phyloP scores from a whole-genome alignment of 2,888 invertebrate species.

The Patella caerulea region DNA sequence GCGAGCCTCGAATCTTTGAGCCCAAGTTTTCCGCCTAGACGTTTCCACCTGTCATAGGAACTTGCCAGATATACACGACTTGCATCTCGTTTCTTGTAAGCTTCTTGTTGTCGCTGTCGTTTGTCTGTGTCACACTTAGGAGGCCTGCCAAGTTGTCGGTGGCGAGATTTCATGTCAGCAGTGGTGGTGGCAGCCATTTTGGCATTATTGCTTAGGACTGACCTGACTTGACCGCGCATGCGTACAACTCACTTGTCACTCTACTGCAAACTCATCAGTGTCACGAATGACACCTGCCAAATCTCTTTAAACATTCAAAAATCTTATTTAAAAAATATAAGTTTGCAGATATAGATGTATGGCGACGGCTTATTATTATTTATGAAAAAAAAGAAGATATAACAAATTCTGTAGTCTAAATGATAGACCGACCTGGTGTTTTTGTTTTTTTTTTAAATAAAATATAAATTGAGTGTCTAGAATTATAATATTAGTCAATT shows the following conservation, averaged over 20 bases:
- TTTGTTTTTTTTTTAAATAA: too few species aligned
- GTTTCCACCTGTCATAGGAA: conserved; percentile 44
- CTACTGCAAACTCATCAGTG: conserved; percentile 7
- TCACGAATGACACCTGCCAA: conserved; percentile 12
- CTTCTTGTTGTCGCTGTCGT: conserved; percentile 36
- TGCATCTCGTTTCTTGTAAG: conserved; percentile 41
- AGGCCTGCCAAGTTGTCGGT: conserved; percentile 31
- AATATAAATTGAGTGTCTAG: too few species aligned
- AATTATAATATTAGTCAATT: too few species aligned
- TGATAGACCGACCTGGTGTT: too few species aligned
- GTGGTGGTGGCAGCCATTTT: conserved; percentile 8
- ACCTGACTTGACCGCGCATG: conserved; percentile 13
- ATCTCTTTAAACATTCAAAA: conserved; percentile 10
- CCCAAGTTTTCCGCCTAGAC: conserved; percentile 36
- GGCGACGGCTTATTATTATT: too few species aligned
- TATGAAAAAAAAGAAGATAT: too few species aligned
- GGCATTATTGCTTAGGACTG: conserved; percentile 13
- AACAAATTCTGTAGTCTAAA: too few species aligned
- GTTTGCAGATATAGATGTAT: too few species aligned
- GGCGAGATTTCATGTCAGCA: conserved; percentile 8
- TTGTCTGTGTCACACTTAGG: conserved; percentile 37
- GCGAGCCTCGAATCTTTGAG: conserved; percentile 44
- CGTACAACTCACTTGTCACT: neutral
- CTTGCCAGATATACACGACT: conserved; percentile 39
- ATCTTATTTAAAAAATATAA: too few species aligned